These are phyloP conservation scores for Rhipidura dahli DNA, from an alignment of 2,113 vertebrate genomes.

Conservation along the genomic window DNA sequence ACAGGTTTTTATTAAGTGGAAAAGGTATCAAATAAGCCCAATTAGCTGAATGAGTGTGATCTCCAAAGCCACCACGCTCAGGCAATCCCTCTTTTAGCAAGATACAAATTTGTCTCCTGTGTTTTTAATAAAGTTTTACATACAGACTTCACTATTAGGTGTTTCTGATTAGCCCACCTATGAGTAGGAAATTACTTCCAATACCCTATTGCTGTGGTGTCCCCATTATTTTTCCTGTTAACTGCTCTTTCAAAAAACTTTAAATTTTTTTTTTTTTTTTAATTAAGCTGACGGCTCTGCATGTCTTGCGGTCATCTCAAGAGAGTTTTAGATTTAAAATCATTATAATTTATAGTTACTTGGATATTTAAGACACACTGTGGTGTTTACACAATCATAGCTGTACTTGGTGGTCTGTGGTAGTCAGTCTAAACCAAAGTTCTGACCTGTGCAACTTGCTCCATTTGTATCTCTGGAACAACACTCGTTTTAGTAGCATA, in stretches of 20 bases:
- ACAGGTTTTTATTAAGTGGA: background rate
- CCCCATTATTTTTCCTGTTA: background rate
- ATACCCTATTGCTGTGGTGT: background rate
- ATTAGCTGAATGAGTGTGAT: background rate
- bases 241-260: background rate
- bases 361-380: background rate
- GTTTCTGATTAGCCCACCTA: background rate
- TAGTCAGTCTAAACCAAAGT: background rate
- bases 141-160: background rate
- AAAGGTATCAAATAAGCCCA: background rate
- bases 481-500: background rate
- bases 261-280: background rate
- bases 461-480: background rate
- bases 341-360: background rate
- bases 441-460: background rate
- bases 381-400: background rate
- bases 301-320: background rate
- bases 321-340: background rate
- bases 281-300: background rate
- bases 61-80: background rate
- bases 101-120: background rate
- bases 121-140: background rate
- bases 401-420: background rate
- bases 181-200: background rate
- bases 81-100: background rate